Percentiles rank a stretch among this genome's conserved stretches.
These are phyloP conservation scores for Neopipo cinnamomea DNA, from an alignment of 2,113 vertebrate genomes.

Conservation along the genomic window DNA sequence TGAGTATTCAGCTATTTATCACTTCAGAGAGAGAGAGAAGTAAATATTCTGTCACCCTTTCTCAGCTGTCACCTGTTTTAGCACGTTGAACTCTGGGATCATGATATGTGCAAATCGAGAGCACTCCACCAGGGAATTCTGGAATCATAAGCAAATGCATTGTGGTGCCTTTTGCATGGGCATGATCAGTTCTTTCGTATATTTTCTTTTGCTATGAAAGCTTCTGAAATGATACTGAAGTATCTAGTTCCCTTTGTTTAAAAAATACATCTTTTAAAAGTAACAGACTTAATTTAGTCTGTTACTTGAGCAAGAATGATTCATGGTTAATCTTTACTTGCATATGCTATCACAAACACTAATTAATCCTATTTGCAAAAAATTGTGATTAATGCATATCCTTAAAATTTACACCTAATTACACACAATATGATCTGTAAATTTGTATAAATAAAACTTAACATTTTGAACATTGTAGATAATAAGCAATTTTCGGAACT, in stretches of 20 bases:
- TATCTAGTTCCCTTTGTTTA: neutral
- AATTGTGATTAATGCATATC: slow-evolving; percentile 50
- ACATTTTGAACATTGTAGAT: slow-evolving; percentile 13
- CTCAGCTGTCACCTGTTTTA: neutral
- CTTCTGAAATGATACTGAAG: neutral
- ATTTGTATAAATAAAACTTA: slow-evolving; percentile 29
- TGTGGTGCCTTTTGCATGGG: neutral
- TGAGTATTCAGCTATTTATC: neutral
- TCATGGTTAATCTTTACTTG: slow-evolving; percentile 24
- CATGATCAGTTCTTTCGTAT: neutral
- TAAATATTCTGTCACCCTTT: neutral
- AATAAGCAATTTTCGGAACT: slow-evolving; percentile 28
- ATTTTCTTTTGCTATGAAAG: neutral
- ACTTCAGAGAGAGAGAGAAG: neutral
- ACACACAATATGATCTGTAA: slow-evolving; percentile 45
- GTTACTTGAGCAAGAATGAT: neutral
- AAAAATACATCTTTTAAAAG: neutral
- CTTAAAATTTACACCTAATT: slow-evolving; percentile 53
- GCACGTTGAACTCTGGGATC: neutral
- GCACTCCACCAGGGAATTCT: too few relatives aligned
- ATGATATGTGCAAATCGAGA: neutral
- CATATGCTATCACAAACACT: slow-evolving; percentile 16
- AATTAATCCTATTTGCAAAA: slow-evolving; percentile 56
- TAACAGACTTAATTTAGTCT: neutral
- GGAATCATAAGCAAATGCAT: rapidly evolving